A percentile compares a stretch with the other conserved stretches of the same genome.
These are phyloP conservation scores for Clepsis dumicolana DNA, from an alignment of 2,888 invertebrate species.

Conservation along the genomic window DNA sequence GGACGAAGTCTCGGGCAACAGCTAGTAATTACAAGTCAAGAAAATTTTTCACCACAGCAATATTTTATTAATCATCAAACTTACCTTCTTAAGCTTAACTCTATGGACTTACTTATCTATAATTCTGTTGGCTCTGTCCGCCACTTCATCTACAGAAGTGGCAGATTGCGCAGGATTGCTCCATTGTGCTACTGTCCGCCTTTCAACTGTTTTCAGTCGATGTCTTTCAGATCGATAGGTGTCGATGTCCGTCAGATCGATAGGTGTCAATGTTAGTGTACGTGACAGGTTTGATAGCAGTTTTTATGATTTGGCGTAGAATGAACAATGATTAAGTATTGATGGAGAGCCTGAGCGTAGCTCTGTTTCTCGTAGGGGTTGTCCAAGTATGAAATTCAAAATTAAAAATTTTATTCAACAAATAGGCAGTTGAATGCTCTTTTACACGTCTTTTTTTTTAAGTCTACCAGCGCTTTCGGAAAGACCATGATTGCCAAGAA, in stretches of 20 bases:
- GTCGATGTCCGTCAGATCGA: constrained; percentile 1
- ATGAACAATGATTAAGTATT: background rate
- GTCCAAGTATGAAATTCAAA: too few species aligned
- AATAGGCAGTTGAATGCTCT: too few species aligned
- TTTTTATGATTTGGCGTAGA: background rate
- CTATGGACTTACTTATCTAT: background rate
- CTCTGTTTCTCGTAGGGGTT: too few species aligned
- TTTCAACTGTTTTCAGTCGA: constrained; percentile 14
- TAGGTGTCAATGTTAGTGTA: background rate
- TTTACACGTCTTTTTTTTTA: too few species aligned
- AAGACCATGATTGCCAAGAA: too few species aligned
- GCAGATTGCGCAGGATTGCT: constrained; percentile 12
- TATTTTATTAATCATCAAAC: too few species aligned
- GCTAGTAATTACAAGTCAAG: too few species aligned
- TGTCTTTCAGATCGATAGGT: background rate
- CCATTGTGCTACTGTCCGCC: constrained; percentile 19
- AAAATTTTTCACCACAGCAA: too few species aligned
- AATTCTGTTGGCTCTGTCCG: background rate
- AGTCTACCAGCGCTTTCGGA: too few species aligned
- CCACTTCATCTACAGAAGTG: background rate
- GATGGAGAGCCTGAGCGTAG: background rate
- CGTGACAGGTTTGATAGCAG: background rate
- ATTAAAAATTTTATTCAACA: too few species aligned
- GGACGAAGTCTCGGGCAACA: too few species aligned
- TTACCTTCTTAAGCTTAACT: background rate